Evolutionary conservation across 92 coral and sea anemone genomes (phyloP), one percentile per base, ranked within the genome.

Genomic region (Pocillopora meandrina): DNA sequence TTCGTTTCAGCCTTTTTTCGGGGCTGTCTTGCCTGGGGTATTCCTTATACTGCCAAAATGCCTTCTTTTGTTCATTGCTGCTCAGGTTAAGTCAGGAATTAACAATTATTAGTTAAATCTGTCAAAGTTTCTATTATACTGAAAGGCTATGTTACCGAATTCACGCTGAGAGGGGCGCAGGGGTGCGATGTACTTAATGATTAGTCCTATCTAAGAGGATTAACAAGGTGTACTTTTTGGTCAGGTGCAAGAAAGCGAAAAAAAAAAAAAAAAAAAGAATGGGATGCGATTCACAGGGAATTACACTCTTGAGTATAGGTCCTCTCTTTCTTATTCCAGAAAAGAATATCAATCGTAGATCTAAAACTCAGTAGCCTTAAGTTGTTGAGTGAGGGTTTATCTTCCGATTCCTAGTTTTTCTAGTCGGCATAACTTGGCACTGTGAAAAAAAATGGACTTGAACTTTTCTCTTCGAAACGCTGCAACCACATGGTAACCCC

Each of bases 11-110:
- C 70, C 5, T 77, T 60, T 75, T 79, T 87, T 87, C 1, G 60
- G 77, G 18, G n/a, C 65, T 19, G 90, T 59, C 74, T 82, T 87
- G 26, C 90, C 87, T 34, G 90, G 90, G 42, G 90, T 87, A 74
- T 87, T 73, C 72, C 86, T 76, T 15, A 13, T 59, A 56, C 35
- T 20, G 20, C 80, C 57, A 76, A 20, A 59, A 26, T 57, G 80
- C 33, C 57, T 33, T 33, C 80, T 58, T 60, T 58, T 76, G 13
- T 56, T 76, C 80, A 76, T 76, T 76, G 10, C 33, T 65, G 60
- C 26, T 76, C 26, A 33, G 10, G 52, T 67, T 59, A 23, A 58
- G 62, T 34, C 65, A 23, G 18, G 34, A 10, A 57, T 16, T 42
- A 61, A 31, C 49, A 76, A 52, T 33, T 71, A 11, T 65, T 14